Evolutionary conservation across 2,797 vertebrate genomes (phyloP), one percentile per base, ranked within the genome.

Genomic region (Phataginus tetradactyla): DNA sequence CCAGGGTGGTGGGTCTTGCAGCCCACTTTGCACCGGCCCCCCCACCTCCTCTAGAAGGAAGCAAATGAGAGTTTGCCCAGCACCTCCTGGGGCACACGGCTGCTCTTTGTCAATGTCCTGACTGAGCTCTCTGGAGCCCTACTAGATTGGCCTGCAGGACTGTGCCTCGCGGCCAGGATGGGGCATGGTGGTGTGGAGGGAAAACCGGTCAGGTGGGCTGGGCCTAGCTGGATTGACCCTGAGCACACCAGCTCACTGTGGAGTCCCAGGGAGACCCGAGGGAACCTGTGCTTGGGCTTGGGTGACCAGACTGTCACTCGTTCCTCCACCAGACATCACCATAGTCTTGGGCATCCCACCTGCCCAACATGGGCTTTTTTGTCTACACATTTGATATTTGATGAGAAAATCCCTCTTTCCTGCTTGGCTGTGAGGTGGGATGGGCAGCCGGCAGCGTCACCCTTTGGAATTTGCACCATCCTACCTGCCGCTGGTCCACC

Each of bases 161-260:
- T 39, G 68, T 5, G 37, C 78, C 34, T 61, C 11, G 3, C 78
- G 84, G 34, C 18, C 2, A 1, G 12, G 45, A 6, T 20, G 53
- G 29, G 29, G 3, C 64, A 42, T 32, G 15, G 59, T 12, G 25
- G 57, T 17, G 7, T 29, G 23, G 59, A 84, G 25, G 37, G 17
- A 86, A 57, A 74, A 39, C 32, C n/a, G 8, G 17, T 12, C 37
- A 59, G 66, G 66, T 17, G 34, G 23, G 45, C 59, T 32, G n/a
- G 45, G 34, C 13, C 1, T 1, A 69, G 20, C 55, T 27, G 21
- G 25, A 29, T 0, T 0, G 7, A 57, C 61, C 49, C 32, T 0
- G 5, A n/a, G 29, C 25, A 2, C 0, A 8, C 23, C 25, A 9
- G 32, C 42, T 88, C 49, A 15, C 29, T 51, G 87, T 4, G 1